Conservation (phyloP, 2,797 vertebrate species). For the Micropoecilia bifurca region DNA sequence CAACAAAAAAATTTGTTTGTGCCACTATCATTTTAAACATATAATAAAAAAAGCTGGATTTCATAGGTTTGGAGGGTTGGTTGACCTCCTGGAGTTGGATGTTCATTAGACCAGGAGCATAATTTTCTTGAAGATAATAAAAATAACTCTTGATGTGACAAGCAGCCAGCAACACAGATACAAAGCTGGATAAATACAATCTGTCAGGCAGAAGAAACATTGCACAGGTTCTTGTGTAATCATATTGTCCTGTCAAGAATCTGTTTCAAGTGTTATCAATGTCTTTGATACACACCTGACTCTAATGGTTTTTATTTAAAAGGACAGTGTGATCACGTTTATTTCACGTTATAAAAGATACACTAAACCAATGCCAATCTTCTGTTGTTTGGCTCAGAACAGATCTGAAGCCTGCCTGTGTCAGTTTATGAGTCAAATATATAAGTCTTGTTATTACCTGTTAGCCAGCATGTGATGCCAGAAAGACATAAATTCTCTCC, state of each 20-base stretch:
- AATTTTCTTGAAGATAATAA: neutral
- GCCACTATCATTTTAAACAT: too few species aligned
- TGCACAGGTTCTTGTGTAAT: neutral
- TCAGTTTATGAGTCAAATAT: slow-evolving; percentile 39
- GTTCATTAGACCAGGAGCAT: neutral
- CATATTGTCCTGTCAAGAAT: neutral
- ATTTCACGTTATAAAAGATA: slow-evolving; percentile 8
- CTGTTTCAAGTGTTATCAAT: neutral
- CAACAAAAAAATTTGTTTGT: too few species aligned
- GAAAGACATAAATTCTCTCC: slow-evolving; percentile 24
- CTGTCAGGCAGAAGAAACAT: neutral
- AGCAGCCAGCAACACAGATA: neutral
- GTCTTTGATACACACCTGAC: neutral
- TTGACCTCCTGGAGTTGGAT: too few species aligned
- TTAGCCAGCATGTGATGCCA: slow-evolving; percentile 41
- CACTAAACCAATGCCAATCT: neutral
- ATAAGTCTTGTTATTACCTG: slow-evolving; percentile 27
- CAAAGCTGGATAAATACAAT: neutral
- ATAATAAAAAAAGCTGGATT: too few species aligned
- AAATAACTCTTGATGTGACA: neutral
- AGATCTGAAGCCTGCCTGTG: slow-evolving; percentile 17
- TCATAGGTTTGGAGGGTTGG: too few species aligned
- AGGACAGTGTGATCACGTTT: slow-evolving; percentile 3
- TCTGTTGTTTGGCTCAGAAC: slow-evolving; percentile 29
- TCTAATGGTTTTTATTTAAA: slow-evolving; percentile 25